Conservation (phyloP, 2,113 vertebrate species). For the Numenius arquata region DNA sequence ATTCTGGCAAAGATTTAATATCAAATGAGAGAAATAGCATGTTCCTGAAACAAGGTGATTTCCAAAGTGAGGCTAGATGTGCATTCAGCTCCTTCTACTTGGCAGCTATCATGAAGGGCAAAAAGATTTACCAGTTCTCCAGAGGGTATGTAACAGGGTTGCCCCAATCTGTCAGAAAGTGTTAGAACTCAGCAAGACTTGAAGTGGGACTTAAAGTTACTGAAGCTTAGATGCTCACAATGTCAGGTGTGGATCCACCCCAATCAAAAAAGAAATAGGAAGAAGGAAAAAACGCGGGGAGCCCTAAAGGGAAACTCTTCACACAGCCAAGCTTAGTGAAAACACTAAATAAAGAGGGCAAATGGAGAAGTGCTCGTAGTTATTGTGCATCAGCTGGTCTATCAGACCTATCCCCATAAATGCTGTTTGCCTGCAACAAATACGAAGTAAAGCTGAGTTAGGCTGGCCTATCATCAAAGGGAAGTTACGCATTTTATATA, state of each 20-base stretch:
- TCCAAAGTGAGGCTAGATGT: constrained; percentile 46
- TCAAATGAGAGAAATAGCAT: constrained; percentile 53
- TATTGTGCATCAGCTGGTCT: neutral
- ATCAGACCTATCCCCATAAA: neutral
- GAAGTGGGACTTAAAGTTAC: constrained; percentile 49
- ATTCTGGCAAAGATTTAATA: constrained; percentile 52
- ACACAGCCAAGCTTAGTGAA: neutral
- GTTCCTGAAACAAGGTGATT: constrained; percentile 51
- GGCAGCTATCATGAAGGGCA: constrained; percentile 38
- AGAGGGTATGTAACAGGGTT: constrained; percentile 49
- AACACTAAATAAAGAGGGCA: neutral
- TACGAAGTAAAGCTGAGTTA: neutral
- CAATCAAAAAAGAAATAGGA: neutral
- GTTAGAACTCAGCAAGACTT: constrained; percentile 40
- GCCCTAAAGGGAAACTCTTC: neutral
- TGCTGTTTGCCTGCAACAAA: neutral
- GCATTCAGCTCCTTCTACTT: constrained; percentile 41
- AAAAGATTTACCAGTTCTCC: constrained; percentile 41
- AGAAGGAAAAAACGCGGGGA: neutral
- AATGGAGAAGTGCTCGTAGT: neutral
- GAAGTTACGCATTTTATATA: neutral
- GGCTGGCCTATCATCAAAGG: neutral
- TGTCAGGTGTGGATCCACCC: constrained; percentile 38
- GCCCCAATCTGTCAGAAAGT: constrained; percentile 58
- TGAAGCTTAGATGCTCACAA: constrained; percentile 37